Evolutionary conservation across 1,140 invertebrate species (phyloP), one percentile per base, ranked within the genome.

Genomic region (Phthorimaea operculella): DNA sequence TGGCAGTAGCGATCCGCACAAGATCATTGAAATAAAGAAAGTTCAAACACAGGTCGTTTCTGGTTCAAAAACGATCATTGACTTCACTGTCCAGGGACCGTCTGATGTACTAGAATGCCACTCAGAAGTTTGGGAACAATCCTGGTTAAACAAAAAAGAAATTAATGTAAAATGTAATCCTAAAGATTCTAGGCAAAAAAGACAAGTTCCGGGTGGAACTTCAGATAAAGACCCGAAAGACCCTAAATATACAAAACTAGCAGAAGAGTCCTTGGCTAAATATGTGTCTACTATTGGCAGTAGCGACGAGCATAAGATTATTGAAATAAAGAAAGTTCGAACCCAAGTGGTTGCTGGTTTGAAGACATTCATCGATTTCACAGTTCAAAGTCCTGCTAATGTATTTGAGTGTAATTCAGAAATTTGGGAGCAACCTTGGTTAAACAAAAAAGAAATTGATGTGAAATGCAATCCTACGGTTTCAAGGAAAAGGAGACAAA

Each of bases 1-100:
- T 77, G 8, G 49, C 70, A 57, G 57, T 73, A 55, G 71, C 79
- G 21, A 63, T 82, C 49, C 33, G 33, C 72, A 82, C 62, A 69
- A 68, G 57, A 53, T 82, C 33, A 51, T 74, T 12, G 64, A 72
- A 33, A 63, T 85, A 7, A 62, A 63, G 54, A 64, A 54, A 36
- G 79, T 80, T 9, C 51, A 51, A 1, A 62, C 60, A 5, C 60
- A 69, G 57, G 44, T 69, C 8, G 68, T 74, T 15, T 63, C 72
- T 36, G 74, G 72, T 39, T 54, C 52, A 14, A 64, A 67, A 10
- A 73, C 71, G 55, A 62, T 65, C 11, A 74, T 78, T 12, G 59
- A 78, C 51, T 72, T 12, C 64, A 64, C 50, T 77, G 73, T 60
- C 58, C 71, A 48, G 28, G n/a, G n/a, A n/a, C n/a, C n/a, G n/a